Evolutionary conservation across 1,140 invertebrate species (phyloP).

Genomic region (Bombus waltoni): DNA sequence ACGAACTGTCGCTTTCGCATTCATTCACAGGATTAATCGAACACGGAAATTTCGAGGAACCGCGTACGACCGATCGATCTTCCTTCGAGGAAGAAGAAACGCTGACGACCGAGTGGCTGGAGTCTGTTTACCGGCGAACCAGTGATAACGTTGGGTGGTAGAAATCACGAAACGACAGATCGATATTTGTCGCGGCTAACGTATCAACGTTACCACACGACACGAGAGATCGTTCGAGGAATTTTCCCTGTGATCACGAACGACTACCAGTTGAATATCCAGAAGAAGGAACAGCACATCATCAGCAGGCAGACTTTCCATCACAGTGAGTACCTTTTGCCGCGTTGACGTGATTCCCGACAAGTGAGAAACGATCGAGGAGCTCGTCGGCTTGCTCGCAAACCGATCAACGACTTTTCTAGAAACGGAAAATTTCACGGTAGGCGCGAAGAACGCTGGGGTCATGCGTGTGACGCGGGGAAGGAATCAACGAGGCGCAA

Average conservation of each 20-base stretch:
- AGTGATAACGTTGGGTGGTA: background rate
- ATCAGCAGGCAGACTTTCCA: background rate
- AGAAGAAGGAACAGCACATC: background rate
- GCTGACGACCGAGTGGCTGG: background rate
- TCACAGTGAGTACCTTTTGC: slow-evolving; percentile 10
- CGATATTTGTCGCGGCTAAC: too few species aligned
- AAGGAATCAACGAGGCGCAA: slow-evolving; percentile 34
- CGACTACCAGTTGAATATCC: background rate
- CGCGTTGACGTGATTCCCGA: too few species aligned
- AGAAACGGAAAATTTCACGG: slow-evolving; percentile 44
- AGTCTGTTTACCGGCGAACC: background rate
- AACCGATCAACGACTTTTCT: background rate
- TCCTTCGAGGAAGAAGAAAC: background rate
- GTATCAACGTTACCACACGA: too few species aligned
- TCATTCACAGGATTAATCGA: background rate
- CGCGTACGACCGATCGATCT: background rate
- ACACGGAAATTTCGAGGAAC: background rate
- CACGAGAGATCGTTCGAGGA: background rate
- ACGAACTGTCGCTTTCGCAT: background rate
- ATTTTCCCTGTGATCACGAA: background rate
- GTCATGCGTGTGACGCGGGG: slow-evolving; percentile 33
- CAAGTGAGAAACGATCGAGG: too few species aligned
- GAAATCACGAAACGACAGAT: background rate
- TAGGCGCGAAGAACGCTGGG: slow-evolving; percentile 23
- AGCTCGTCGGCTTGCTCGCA: background rate